Evolutionary conservation across 64 coral and sea anemone species (phyloP).

Genomic region (Actinia equina): DNA sequence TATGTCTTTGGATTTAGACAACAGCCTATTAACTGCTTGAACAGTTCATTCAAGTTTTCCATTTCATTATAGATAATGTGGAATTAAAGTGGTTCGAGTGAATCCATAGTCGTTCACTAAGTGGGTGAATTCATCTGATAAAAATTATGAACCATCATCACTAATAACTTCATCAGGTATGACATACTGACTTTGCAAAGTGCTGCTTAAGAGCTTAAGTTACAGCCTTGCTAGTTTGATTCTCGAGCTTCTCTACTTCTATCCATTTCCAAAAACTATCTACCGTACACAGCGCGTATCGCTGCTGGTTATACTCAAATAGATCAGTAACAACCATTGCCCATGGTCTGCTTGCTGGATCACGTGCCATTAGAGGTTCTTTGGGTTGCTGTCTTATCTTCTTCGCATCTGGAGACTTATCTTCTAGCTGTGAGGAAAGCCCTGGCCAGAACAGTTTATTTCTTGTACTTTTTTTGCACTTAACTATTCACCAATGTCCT

Average conservation of each 20-base stretch:
- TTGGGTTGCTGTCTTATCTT: conserved; percentile 14
- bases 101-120: too few relatives aligned
- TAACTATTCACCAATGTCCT: conserved; percentile 43
- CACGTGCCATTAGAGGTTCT: conserved; percentile 41
- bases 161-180: conserved; percentile 50
- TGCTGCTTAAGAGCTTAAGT: conserved; percentile 40
- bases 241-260: conserved; percentile 37
- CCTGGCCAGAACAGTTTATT: conserved; percentile 47
- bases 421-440: conserved; percentile 15
- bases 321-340: conserved; percentile 55
- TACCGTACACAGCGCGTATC: conserved; percentile 29
- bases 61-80: too few relatives aligned
- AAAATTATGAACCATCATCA: conserved; percentile 39
- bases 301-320: conserved; percentile 23
- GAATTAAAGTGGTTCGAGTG: too few relatives aligned
- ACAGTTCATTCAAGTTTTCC: background rate
- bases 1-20: too few relatives aligned
- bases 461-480: conserved; percentile 46
- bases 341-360: conserved; percentile 56
- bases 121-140: conserved; percentile 34
- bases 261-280: conserved; percentile 69
- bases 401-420: conserved; percentile 30
- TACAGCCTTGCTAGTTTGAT: conserved; percentile 16
- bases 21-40: too few relatives aligned
- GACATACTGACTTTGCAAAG: conserved; percentile 39